Evolutionary conservation across 30 jellyfish, hydroid and myxozoan species (phyloP), one percentile per base, ranked within the genome.

Genomic region (Aurelia sp.): DNA sequence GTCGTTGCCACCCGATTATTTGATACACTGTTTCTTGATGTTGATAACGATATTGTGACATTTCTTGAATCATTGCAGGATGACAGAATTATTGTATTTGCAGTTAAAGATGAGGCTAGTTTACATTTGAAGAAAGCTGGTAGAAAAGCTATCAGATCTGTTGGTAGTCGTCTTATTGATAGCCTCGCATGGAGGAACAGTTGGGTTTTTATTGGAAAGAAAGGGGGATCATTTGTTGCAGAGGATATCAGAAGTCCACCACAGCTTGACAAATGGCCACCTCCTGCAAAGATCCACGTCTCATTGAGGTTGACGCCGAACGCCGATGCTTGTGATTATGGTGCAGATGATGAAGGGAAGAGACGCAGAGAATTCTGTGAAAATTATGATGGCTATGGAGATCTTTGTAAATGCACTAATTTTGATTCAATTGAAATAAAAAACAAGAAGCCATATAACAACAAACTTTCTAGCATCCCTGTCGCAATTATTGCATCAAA

Each of bases 401-500:
- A 96, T 64, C 97, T 96, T 18, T 96, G 99, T 62, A 67, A 86
- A 41, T 96, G 99, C 81, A 87, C 82, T 87, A 76, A 78, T 38
- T 97, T 92, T 8, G 91, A 97, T n/a, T 91, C 91, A 2, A 86
- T 96, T 0, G 81, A 86, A 69, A 63, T 87, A 40, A 67, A 76
- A 24, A 91, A 91, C 10, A 84, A 72, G 51, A 77, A 90, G 55
- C 13, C 82, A 48, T 60, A 76, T 8, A 59, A 47, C 62, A 80
- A 71, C 80, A 74, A 47, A 20, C 63, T 87, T 20, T 88, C 93
- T n/a, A 53, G 71, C 41, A 53, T 88, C 9, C 99, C 99, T 7
- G 91, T 92, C 63, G 98, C 97, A 17, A 88, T 96, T 4, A 89
- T 96, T 12, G 99, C 99, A 16, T 91, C 99, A 51, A 89, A 86